Percentiles rank a stretch among this genome's conserved stretches.
phyloP scores from a whole-genome alignment of 2,113 vertebrate species.

The Larimichthys crocea region DNA sequence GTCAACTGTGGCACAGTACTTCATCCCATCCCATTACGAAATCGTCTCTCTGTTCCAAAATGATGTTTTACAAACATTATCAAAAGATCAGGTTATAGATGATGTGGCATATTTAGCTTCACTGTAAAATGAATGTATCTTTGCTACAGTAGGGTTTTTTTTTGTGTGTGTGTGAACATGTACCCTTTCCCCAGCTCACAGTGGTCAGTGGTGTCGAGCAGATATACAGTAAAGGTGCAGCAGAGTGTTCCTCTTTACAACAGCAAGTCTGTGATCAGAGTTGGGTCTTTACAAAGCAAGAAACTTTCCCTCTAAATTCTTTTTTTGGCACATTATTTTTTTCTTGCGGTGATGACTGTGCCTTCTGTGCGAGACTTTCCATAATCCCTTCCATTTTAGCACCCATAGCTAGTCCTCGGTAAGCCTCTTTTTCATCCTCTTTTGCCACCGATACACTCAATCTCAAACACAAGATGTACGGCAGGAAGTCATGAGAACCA shows the following conservation, averaged over 20 bases:
- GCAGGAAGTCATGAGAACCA: constrained; percentile 30
- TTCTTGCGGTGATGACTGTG: constrained; percentile 47
- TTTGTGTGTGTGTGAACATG: background rate
- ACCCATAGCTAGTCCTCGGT: constrained; percentile 48
- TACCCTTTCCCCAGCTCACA: constrained; percentile 58
- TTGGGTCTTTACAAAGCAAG: constrained; percentile 39
- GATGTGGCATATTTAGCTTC: constrained; percentile 4
- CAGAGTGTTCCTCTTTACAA: constrained; percentile 31
- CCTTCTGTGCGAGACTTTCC: constrained; percentile 40
- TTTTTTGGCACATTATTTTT: constrained; percentile 61
- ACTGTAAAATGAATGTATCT: constrained; percentile 30
- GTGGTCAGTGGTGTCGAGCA: constrained; percentile 61
- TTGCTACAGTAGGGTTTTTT: constrained; percentile 43
- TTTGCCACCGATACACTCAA: constrained; percentile 15
- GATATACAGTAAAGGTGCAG: constrained; percentile 33
- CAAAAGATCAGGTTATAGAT: constrained; percentile 54
- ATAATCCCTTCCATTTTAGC: constrained; percentile 64
- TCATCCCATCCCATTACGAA: constrained; percentile 34
- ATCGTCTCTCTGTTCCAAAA: constrained; percentile 38
- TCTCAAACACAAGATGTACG: constrained; percentile 49
- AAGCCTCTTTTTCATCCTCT: constrained; percentile 57
- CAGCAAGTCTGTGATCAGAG: constrained; percentile 37
- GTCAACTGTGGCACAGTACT: constrained; percentile 25
- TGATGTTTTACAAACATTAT: constrained; percentile 69
- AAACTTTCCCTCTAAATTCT: constrained; percentile 35